phyloP scores from a whole-genome alignment of 92 coral and sea anemone genomes.

The Epizoanthus illoricatus region DNA sequence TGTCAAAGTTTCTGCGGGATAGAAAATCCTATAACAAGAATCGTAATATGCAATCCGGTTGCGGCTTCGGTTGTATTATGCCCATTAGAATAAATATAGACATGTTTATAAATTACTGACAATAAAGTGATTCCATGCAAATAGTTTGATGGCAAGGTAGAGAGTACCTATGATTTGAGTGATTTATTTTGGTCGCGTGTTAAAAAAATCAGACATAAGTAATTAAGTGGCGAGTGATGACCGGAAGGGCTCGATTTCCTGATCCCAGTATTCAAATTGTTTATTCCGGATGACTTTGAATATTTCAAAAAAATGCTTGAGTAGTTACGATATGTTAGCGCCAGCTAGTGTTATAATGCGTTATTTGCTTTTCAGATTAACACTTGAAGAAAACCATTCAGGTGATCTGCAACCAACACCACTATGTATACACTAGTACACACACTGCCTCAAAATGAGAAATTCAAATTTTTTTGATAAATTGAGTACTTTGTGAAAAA shows the following conservation, averaged over 20 bases:
- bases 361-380: slow-evolving; percentile 31
- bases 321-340: background rate
- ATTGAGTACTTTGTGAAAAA: background rate
- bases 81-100: slow-evolving; percentile 28
- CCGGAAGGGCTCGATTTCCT: slow-evolving; percentile 7
- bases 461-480: slow-evolving; percentile 5
- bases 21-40: background rate
- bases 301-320: background rate
- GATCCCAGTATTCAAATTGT: background rate
- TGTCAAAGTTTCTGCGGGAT: background rate
- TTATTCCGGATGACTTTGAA: background rate
- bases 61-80: slow-evolving; percentile 8
- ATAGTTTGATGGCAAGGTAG: slow-evolving; percentile 13
- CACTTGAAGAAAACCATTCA: background rate
- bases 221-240: background rate
- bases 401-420: slow-evolving; percentile 12
- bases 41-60: background rate
- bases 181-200: slow-evolving; percentile 37
- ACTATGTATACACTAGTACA: too few relatives aligned
- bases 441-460: slow-evolving; percentile 3
- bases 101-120: slow-evolving; percentile 30
- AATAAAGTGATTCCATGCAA: slow-evolving; percentile 36
- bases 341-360: background rate
- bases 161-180: background rate
- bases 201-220: background rate